Percentiles rank a stretch among this genome's conserved stretches.
Evolutionary conservation across 2,113 vertebrate species (phyloP).

Genomic region (Junco hyemalis): DNA sequence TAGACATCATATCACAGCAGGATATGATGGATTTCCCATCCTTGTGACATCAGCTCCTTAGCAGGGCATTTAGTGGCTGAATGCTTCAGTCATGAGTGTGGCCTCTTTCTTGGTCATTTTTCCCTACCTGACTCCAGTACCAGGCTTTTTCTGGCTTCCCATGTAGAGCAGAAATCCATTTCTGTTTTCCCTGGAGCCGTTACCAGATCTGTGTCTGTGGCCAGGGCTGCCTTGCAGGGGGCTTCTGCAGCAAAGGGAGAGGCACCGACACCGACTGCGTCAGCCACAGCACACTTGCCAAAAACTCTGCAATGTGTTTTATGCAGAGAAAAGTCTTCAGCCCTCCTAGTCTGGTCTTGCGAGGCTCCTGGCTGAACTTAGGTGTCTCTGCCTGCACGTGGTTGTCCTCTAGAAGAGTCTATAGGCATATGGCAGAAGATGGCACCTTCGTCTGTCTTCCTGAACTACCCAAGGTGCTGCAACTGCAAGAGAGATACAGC

Average conservation of each 20-base stretch:
- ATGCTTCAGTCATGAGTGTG: rapidly evolving
- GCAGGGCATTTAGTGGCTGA: not conserved
- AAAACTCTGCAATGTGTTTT: not conserved
- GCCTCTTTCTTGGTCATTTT: not conserved
- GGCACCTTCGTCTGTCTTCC: not conserved
- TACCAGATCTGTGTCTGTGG: not conserved
- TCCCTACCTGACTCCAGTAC: not conserved
- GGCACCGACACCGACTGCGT: not conserved
- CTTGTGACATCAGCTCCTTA: not conserved
- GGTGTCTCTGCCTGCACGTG: not conserved
- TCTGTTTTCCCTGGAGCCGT: not conserved
- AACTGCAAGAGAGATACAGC: not conserved
- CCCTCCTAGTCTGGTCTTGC: not conserved
- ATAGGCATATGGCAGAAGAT: not conserved
- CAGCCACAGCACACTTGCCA: not conserved
- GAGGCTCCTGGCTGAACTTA: not conserved
- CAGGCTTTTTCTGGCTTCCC: not conserved
- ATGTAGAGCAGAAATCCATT: not conserved
- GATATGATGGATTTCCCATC: not conserved
- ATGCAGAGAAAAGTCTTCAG: not conserved
- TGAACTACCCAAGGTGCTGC: not conserved
- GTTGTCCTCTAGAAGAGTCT: not conserved
- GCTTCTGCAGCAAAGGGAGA: not conserved
- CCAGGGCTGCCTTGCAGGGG: not conserved
- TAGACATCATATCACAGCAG: not conserved